phyloP scores from a whole-genome alignment of 2,888 invertebrate species.

The Spisula solida region DNA sequence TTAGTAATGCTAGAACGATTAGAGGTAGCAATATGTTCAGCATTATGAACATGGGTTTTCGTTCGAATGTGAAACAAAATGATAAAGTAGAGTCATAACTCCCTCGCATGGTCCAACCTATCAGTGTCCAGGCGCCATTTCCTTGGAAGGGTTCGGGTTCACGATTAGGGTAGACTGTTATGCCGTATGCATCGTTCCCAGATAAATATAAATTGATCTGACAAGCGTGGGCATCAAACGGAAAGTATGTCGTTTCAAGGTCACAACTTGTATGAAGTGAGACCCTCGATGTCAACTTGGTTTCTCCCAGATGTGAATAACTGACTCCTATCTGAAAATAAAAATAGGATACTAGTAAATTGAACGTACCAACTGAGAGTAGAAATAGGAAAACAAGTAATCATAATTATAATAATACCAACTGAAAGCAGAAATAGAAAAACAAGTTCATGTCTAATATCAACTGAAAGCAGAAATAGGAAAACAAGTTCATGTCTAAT shows the following conservation, averaged over 20 bases:
- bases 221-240: constrained; percentile 26
- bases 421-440: too few species aligned
- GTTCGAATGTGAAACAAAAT: not conserved
- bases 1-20: constrained; percentile 27
- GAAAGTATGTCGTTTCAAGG: constrained; percentile 37
- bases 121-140: constrained; percentile 25
- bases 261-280: constrained; percentile 7
- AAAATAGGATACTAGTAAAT: not conserved
- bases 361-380: not conserved
- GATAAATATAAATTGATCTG: not conserved
- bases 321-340: not conserved
- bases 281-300: not conserved
- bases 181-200: not conserved
- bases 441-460: too few species aligned
- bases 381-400: too few species aligned
- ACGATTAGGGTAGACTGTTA: not conserved
- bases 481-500: too few species aligned
- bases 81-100: not conserved
- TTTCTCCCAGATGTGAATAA: not conserved
- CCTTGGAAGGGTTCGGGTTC: not conserved
- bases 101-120: not conserved
- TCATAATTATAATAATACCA: too few species aligned
- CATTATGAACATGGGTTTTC: constrained; percentile 36
- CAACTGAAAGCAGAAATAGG: too few species aligned
- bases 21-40: constrained; percentile 37